phyloP scores from a whole-genome alignment of 1,140 invertebrate genomes.

The Micrasema minimum region DNA sequence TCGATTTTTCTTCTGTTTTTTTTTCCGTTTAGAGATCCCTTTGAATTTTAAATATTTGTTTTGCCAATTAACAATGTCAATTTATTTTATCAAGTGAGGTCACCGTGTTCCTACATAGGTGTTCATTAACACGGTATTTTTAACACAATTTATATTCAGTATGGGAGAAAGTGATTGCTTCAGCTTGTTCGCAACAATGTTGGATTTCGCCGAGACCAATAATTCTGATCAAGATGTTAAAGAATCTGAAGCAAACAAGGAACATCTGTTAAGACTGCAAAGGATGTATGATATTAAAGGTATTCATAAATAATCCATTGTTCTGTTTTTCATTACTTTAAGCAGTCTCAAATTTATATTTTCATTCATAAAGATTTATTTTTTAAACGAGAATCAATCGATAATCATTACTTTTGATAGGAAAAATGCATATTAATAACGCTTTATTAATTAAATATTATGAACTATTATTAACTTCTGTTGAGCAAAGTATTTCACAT shows the following conservation, averaged over 20 bases:
- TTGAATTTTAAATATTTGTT: conserved; percentile 48
- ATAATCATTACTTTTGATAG: no score
- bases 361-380: no score
- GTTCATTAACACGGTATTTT: conserved; percentile 21
- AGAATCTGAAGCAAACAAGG: conserved; percentile 32
- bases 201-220: conserved; percentile 27
- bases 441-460: no score
- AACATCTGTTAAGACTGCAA: conserved; percentile 40
- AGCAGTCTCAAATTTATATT: no score
- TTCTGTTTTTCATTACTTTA: no score
- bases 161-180: conserved; percentile 41
- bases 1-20: conserved; percentile 38
- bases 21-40: conserved; percentile 40
- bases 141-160: conserved; percentile 14
- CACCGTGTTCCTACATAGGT: conserved; percentile 22
- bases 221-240: conserved; percentile 29
- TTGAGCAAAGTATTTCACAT: no score
- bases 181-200: conserved; percentile 40
- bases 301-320: conserved; percentile 4
- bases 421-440: no score
- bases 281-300: conserved; percentile 44
- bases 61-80: conserved; percentile 44
- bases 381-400: no score
- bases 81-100: conserved; percentile 39
- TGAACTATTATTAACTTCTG: no score